Conservation (phyloP, 2,797 vertebrate genomes). For the Coregonus sp. region DNA sequence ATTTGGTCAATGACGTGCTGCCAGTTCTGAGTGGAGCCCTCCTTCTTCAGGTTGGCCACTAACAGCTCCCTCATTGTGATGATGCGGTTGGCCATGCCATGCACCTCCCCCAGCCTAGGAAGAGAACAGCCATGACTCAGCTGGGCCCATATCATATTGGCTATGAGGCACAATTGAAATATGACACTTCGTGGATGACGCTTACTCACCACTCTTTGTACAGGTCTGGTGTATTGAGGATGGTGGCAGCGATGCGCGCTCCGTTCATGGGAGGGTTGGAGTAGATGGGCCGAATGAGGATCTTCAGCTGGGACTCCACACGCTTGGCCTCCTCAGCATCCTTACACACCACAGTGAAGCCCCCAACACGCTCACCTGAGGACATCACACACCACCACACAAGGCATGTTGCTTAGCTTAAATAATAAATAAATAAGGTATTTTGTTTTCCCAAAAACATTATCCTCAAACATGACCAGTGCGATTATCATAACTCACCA, state of each 20-base stretch:
- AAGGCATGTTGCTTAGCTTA: background rate
- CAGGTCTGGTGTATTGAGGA: conserved; percentile 90
- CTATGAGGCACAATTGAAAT: background rate
- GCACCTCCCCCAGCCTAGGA: conserved; percentile 90
- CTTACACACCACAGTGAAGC: conserved; percentile 90
- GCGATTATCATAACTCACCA: conserved; percentile 77
- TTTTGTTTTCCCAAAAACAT: background rate
- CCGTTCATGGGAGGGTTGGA: conserved; percentile 96
- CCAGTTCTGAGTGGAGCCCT: conserved; percentile 92
- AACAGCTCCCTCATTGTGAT: conserved; percentile 94
- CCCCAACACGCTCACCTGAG: conserved; percentile 93
- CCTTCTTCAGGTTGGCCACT: conserved; percentile 89
- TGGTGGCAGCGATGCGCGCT: conserved; percentile 89
- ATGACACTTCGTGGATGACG: background rate
- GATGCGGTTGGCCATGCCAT: conserved; percentile 94
- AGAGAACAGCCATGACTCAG: background rate
- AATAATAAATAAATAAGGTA: background rate
- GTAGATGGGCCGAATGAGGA: conserved; percentile 96
- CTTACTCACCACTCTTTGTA: conserved; percentile 80
- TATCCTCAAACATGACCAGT: background rate
- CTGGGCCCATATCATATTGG: background rate
- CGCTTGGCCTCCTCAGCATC: conserved; percentile 92
- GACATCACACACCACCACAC: conserved; percentile 6
- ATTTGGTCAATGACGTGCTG: conserved; percentile 98
- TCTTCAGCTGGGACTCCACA: conserved; percentile 97